Base-by-base conservation (phyloP, 2,888 invertebrate genomes). In the Stegana nigrithorax region DNA sequence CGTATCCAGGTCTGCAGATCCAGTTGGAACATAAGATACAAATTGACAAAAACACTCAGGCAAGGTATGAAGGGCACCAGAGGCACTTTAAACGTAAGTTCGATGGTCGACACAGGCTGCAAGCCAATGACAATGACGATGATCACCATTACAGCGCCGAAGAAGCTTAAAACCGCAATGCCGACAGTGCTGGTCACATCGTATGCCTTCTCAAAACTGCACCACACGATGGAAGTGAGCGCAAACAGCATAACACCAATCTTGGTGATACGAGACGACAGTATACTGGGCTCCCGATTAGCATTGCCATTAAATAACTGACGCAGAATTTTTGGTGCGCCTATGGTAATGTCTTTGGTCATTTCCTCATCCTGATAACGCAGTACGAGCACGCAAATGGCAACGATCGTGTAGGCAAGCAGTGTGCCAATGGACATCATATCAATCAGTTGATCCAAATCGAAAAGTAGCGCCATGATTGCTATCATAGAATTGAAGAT, bases 341-440 rank as follows among this genome's bases (percentile, higher is more conserved):
- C 17, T 63, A 81, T 2, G 78, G 85, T 76, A 79, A 87, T 44
- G 62, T 81, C 56, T 32, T 77, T 73, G 73, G 83, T 64, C 83
- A 77, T 72, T 25, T 81, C 67, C 1, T 83, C 81, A 58, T 85
- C 82, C 66, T 85, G 83, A 51, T 88, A 96, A 89, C 97, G 91
- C 29, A 97, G 88, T 59, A 97, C 90, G 7, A 97, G 88, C 1
- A 97, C 95, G 74, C 95, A 94, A 62, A 95, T 90, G 1, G 96
- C 94, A 1, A 97, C 97, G 69, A 97, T 95, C 2, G 95, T 94
- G 83, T 97, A 97, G 0, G 96, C 96, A 59, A 95, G 87, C 1
- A 96, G 87, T 0, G 95, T 95, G 10, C 95, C 95, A 73, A 97
- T 97, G 7, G 96, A 96, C 95, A 97, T 96, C 93, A 97, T 97